Conservation (phyloP, 1,140 invertebrate species). For the Drosophila sproati region DNA sequence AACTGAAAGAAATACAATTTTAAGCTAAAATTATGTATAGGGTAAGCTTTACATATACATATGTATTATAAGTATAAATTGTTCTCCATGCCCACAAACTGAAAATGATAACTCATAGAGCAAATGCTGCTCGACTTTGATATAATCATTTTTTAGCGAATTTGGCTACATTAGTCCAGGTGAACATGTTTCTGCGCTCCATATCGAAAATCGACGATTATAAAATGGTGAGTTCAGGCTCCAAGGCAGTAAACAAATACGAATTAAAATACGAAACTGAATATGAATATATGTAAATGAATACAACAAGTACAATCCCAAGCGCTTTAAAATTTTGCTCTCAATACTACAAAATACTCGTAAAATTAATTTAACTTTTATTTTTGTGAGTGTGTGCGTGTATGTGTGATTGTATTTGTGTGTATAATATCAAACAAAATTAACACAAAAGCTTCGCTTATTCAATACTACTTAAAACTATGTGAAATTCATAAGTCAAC, state of each 20-base stretch:
- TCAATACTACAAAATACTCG: constrained; percentile 47
- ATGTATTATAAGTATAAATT: constrained; percentile 4
- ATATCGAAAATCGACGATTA: constrained; percentile 99
- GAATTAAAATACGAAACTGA: neutral
- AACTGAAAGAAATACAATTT: neutral
- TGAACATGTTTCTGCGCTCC: constrained; percentile 97
- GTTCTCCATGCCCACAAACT: constrained; percentile 7
- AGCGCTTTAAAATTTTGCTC: constrained; percentile 69
- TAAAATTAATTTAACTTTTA: constrained; percentile 37
- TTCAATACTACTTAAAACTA: constrained; percentile 9
- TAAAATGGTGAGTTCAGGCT: constrained; percentile 95
- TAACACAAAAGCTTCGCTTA: constrained; percentile 40
- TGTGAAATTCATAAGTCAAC: constrained; percentile 27
- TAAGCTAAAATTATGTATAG: constrained; percentile 29
- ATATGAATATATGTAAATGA: constrained; percentile 32
- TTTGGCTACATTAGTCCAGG: constrained; percentile 91
- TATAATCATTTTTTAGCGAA: constrained; percentile 86
- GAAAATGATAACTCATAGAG: constrained; percentile 30
- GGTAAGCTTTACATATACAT: neutral
- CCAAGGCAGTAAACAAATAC: constrained; percentile 30
- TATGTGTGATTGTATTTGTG: constrained; percentile 24
- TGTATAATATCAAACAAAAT: constrained; percentile 27
- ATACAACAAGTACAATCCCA: constrained; percentile 50
- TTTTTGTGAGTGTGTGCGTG: constrained; percentile 43
- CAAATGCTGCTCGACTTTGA: constrained; percentile 55